Conservation (phyloP, 2,888 invertebrate genomes). For the Eilema griseolum region DNA sequence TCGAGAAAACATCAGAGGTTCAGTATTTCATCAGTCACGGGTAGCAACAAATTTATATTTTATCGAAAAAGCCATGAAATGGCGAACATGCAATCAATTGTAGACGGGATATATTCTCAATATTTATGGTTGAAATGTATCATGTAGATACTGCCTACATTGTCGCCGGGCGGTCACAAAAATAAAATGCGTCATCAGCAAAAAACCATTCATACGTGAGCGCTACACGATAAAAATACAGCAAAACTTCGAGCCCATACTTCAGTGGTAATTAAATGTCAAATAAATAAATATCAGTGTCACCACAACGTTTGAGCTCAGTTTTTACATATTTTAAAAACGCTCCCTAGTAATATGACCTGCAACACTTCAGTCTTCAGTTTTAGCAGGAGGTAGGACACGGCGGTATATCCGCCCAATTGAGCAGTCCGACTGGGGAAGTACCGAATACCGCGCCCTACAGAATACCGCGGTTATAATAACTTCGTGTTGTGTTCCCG, state of each 20-base stretch:
- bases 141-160: constrained; percentile 59
- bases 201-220: constrained; percentile 52
- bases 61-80: constrained; percentile 34
- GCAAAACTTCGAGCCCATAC: constrained; percentile 32
- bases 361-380: no score
- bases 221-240: constrained; percentile 45
- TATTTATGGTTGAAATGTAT: constrained; percentile 67
- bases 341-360: background rate
- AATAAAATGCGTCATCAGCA: constrained; percentile 65
- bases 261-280: constrained; percentile 18
- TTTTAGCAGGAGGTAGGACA: no score
- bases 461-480: no score
- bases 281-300: constrained; percentile 7
- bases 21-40: background rate
- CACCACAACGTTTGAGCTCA: background rate
- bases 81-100: constrained; percentile 48
- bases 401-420: no score
- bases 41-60: background rate
- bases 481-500: no score
- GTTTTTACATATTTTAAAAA: background rate
- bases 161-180: constrained; percentile 49
- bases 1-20: background rate
- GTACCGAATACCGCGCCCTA: no score
- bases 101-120: constrained; percentile 61
- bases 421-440: no score